phyloP scores from a whole-genome alignment of 2,113 vertebrate species.

The Rhabdomys dilectus region DNA sequence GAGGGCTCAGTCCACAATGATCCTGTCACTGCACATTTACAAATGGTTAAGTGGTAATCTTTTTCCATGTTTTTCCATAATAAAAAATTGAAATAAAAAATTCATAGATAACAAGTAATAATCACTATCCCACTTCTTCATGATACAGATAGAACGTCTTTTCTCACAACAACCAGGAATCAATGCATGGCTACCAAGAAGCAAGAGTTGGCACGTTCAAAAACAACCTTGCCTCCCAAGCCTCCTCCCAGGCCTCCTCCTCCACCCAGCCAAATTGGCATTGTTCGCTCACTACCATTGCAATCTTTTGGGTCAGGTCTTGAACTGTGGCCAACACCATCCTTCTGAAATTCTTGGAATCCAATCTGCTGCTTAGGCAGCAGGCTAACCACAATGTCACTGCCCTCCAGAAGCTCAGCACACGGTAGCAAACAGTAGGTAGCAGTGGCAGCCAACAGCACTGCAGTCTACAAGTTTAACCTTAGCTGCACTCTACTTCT shows the following conservation, averaged over 20 bases:
- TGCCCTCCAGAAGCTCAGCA: background rate
- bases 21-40: background rate
- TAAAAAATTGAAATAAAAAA: background rate
- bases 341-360: background rate
- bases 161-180: background rate
- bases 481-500: background rate
- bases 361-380: background rate
- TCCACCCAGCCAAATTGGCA: background rate
- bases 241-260: background rate
- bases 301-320: background rate
- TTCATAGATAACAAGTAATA: background rate
- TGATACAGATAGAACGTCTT: background rate
- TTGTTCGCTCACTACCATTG: background rate
- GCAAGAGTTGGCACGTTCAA: background rate
- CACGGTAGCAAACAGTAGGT: background rate
- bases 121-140: background rate
- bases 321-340: background rate
- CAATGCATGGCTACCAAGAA: background rate
- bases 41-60: background rate
- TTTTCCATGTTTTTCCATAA: background rate
- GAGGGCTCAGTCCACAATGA: too few relatives aligned
- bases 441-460: background rate
- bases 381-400: background rate
- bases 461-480: background rate
- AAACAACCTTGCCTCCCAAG: background rate